Base-by-base conservation (phyloP, 2,113 vertebrate genomes). In the Onychostoma macrolepis region DNA sequence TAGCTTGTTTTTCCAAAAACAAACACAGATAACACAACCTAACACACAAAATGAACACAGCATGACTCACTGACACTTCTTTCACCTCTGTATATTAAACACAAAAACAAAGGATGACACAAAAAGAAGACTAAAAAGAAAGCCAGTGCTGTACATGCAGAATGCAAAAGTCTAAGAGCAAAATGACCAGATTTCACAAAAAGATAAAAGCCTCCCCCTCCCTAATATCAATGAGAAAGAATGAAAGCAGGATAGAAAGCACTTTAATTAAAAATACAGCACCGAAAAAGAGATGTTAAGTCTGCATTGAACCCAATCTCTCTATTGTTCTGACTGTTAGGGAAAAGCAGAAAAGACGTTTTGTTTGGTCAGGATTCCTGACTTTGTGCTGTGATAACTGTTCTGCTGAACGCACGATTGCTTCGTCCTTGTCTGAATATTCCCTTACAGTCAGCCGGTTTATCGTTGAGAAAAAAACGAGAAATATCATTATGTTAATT, bases 401-500 rank as follows among this genome's bases (percentile, higher is more conserved):
- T 38, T 91, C 88, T 90, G 91, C 92, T 92, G 90, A 87, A 85
- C 28, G 87, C 85, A 90, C 91, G 92, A 92, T 93, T 93, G 76
- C 92, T 90, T 92, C 87, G 90, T 92, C 92, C 88, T 85, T 84
- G 90, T 92, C 91, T 93, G 92, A 91, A 87, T 90, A 50, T 92
- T 91, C 92, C 91, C 83, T 90, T 84, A 87, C 91, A 91, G 91
- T 92, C 91, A 80, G 89, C 88, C 89, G 45, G 74, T 89, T 93
- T 94, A 94, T 95, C 94, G 85, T 80, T 91, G 92, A 94, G 92
- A 90, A 82, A 71, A 74, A 72, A 36, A 65, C 38, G 1, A 38
- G 12, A 93, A 94, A 94, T 94, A 94, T 93, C 92, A 94, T 94
- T 92, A 92, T 90, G 91, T 93, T 94, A 94, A 95, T 94, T 94